phyloP scores from a whole-genome alignment of 2,888 invertebrate species.

The Trypoxylon attenuatum region DNA sequence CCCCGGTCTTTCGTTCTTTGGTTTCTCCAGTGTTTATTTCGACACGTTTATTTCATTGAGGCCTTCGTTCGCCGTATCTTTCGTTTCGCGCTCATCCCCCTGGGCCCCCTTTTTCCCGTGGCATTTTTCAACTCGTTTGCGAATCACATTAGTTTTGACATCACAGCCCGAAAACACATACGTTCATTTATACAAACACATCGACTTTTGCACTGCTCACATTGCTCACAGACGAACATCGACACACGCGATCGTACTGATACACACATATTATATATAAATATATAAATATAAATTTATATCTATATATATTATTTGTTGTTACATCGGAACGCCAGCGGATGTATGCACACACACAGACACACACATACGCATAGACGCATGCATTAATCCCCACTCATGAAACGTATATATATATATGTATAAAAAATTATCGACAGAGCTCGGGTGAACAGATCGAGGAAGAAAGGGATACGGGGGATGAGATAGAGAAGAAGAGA shows the following conservation, averaged over 20 bases:
- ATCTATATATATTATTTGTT: constrained; percentile 44
- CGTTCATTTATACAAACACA: constrained; percentile 9
- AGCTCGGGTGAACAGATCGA: constrained; percentile 42
- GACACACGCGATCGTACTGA: constrained; percentile 6
- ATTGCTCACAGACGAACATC: constrained; percentile 18
- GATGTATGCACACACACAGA: constrained; percentile 21
- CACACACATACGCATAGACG: constrained; percentile 10
- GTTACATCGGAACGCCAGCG: constrained; percentile 26
- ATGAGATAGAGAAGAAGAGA: constrained; percentile 23
- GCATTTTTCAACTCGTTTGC: constrained; percentile 53
- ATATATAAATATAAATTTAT: constrained; percentile 24
- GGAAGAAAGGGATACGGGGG: constrained; percentile 43
- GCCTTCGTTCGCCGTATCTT: constrained; percentile 40
- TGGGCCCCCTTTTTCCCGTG: constrained; percentile 25
- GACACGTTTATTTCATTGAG: constrained; percentile 17
- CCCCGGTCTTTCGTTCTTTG: constrained; percentile 15
- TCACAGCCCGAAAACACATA: constrained; percentile 15
- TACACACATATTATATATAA: constrained; percentile 19
- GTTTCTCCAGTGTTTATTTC: constrained; percentile 1
- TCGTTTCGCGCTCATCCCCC: constrained; percentile 35
- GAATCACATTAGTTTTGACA: constrained; percentile 52
- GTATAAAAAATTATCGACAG: constrained; percentile 53
- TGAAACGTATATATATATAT: constrained; percentile 39
- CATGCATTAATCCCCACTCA: not conserved
- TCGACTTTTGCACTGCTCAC: constrained; percentile 7